Percentiles rank a stretch among this genome's conserved stretches.
Conservation (phyloP, 30 jellyfish, hydroid and myxozoan genomes). For the Cassiopea andromeda region DNA sequence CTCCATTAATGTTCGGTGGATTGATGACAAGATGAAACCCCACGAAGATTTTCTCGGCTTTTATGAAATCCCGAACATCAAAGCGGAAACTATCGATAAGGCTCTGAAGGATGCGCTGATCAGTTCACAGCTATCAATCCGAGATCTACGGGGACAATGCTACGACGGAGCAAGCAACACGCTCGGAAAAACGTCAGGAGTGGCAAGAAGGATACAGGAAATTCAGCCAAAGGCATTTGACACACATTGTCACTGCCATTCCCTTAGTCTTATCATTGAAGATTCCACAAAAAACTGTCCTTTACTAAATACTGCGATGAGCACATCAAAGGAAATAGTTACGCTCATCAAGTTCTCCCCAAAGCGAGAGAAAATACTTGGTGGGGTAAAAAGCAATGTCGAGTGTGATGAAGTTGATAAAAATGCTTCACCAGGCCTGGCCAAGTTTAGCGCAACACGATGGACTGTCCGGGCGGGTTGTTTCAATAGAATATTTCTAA, state of each 20-base stretch:
- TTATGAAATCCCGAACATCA: no score
- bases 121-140: no score
- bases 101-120: no score
- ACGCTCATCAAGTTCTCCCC: slow-evolving; percentile 54
- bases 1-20: no score
- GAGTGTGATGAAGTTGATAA: neutral
- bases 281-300: neutral
- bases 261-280: slow-evolving; percentile 24
- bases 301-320: slow-evolving; percentile 15
- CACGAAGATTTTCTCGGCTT: no score
- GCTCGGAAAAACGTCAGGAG: no score
- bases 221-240: slow-evolving; percentile 53
- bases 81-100: no score
- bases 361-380: slow-evolving; percentile 45
- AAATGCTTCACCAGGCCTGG: neutral
- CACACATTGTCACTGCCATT: slow-evolving; percentile 75
- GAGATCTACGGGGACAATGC: no score
- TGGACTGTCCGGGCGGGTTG: slow-evolving; percentile 80
- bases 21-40: no score
- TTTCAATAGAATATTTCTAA: slow-evolving; percentile 63
- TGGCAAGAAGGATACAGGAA: no score
- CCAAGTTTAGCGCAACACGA: slow-evolving; percentile 48
- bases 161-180: no score
- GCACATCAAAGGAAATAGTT: slow-evolving; percentile 30
- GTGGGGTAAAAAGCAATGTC: slow-evolving; percentile 27